Percentiles rank a stretch among this genome's conserved stretches.
Conservation (phyloP, 2,888 invertebrate species). For the Ormyrus rosae region DNA sequence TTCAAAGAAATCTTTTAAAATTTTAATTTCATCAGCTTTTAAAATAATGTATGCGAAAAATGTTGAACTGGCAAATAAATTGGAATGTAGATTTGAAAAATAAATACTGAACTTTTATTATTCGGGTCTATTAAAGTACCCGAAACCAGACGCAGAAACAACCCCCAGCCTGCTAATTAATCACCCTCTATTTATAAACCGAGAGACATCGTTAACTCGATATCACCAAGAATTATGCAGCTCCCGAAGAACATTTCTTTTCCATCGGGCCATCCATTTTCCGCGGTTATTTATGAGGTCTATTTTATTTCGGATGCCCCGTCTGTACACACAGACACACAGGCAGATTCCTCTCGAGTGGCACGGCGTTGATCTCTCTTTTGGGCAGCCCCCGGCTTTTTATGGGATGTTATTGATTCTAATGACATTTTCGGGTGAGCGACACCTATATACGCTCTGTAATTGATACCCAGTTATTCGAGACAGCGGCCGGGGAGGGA, state of each 20-base stretch:
- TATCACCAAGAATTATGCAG: too few relatives aligned
- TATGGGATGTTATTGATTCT: slow-evolving; percentile 70
- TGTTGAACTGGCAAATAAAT: too few relatives aligned
- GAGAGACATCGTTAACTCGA: too few relatives aligned
- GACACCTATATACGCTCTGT: slow-evolving; percentile 65
- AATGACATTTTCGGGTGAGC: slow-evolving; percentile 72
- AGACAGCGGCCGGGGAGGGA: slow-evolving; percentile 48
- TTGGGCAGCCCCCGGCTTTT: slow-evolving; percentile 6
- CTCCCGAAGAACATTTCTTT: too few relatives aligned
- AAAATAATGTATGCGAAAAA: too few relatives aligned
- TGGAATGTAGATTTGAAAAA: too few relatives aligned
- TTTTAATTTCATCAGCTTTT: too few relatives aligned
- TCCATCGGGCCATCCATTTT: neutral
- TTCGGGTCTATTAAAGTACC: too few relatives aligned
- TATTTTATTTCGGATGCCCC: neutral
- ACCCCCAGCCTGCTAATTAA: slow-evolving; percentile 2
- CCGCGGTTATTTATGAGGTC: slow-evolving; percentile 27
- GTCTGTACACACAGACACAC: neutral
- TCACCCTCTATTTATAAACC: neutral
- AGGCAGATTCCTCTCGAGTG: slow-evolving; percentile 20
- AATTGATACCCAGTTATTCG: slow-evolving; percentile 68
- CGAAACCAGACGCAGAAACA: neutral
- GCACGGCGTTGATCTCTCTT: neutral
- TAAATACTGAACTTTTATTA: too few relatives aligned
- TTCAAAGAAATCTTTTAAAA: too few relatives aligned